Conservation (phyloP, 2,888 invertebrate genomes). For the Koerneria pararmatus region DNA sequence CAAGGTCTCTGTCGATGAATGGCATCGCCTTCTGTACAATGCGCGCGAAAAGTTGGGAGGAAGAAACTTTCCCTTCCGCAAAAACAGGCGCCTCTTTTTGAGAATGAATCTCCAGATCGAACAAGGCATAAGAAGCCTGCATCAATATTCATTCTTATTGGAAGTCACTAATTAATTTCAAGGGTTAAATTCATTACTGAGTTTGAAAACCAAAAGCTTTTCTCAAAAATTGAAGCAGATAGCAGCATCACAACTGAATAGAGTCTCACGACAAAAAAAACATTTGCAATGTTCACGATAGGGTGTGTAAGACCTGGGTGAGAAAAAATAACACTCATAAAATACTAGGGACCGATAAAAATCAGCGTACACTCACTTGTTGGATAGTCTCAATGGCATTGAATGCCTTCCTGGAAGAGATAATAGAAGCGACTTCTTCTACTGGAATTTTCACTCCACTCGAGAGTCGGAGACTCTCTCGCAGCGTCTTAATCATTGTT, state of each 20-base stretch:
- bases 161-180: too few relatives aligned
- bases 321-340: too few relatives aligned
- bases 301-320: too few relatives aligned
- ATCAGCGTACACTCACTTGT: too few relatives aligned
- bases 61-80: slow-evolving; percentile 14
- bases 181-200: too few relatives aligned
- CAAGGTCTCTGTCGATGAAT: slow-evolving; percentile 33
- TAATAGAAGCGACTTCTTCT: slow-evolving; percentile 75
- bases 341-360: too few relatives aligned
- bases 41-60: slow-evolving; percentile 12
- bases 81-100: slow-evolving; percentile 12
- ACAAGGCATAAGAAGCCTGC: slow-evolving; percentile 63
- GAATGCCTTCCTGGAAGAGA: slow-evolving; percentile 81
- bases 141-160: too few relatives aligned
- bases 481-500: slow-evolving; percentile 32
- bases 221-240: too few relatives aligned
- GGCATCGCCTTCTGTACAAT: slow-evolving; percentile 46
- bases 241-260: too few relatives aligned
- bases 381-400: slow-evolving; percentile 58
- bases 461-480: slow-evolving; percentile 26
- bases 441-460: slow-evolving; percentile 80
- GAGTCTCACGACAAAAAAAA: too few relatives aligned
- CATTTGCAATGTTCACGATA: too few relatives aligned
- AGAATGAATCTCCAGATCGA: slow-evolving; percentile 56
- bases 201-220: too few relatives aligned